phyloP scores from a whole-genome alignment of 1,140 invertebrate genomes.

The Anthonomus grandis region DNA sequence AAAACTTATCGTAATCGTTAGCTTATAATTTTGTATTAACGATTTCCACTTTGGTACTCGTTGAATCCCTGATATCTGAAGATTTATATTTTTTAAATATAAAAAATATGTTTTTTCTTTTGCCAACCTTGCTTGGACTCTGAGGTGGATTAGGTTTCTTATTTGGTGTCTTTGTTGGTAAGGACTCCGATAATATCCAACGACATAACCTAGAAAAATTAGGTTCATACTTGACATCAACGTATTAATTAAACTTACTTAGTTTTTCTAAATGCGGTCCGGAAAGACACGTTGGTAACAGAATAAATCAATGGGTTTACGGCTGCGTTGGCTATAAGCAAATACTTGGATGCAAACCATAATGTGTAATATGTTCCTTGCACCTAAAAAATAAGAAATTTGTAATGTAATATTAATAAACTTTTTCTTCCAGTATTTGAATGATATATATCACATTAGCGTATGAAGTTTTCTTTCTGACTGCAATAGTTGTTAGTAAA shows the following conservation, averaged over 20 bases:
- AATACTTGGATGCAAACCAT: conserved; percentile 64
- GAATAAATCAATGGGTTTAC: conserved; percentile 74
- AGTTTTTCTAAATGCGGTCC: conserved; percentile 52
- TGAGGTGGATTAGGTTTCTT: conserved; percentile 3
- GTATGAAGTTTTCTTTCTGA: conserved; percentile 4
- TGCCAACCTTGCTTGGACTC: background rate
- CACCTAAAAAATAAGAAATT: conserved; percentile 44
- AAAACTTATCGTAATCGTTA: no score
- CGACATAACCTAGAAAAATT: conserved; percentile 15
- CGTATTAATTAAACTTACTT: conserved; percentile 52
- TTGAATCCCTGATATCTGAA: conserved; percentile 3
- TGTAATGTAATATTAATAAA: background rate
- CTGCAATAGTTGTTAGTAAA: background rate
- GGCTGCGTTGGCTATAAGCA: conserved; percentile 67
- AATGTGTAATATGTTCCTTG: conserved; percentile 54
- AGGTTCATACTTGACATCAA: conserved; percentile 54
- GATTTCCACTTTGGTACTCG: conserved; percentile 17
- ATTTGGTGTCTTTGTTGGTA: background rate
- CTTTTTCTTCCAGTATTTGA: background rate
- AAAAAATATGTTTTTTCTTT: conserved; percentile 10
- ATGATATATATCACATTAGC: background rate
- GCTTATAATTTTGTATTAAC: conserved; percentile 20
- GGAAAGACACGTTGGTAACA: conserved; percentile 65
- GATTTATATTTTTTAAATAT: conserved; percentile 19
- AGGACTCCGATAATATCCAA: no score